Evolutionary conservation across 2,797 vertebrate genomes (phyloP).

Genomic region (Galago senegalensis): DNA sequence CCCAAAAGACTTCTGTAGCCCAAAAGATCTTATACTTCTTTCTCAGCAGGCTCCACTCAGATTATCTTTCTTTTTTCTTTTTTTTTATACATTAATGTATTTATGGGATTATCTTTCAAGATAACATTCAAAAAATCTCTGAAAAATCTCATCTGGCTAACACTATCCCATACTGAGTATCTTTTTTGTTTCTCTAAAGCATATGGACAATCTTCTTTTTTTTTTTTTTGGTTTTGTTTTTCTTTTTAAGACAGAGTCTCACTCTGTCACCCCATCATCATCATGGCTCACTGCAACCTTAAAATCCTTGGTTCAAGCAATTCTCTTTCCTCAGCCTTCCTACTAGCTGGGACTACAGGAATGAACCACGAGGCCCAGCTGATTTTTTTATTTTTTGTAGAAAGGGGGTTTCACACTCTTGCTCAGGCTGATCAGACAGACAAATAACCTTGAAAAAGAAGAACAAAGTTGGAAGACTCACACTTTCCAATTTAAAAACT

Average conservation of each 20-base stretch:
- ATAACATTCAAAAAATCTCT: neutral
- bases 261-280: neutral
- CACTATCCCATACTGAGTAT: constrained; percentile 16
- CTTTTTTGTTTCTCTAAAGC: constrained; percentile 15
- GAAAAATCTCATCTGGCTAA: constrained; percentile 54
- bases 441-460: too few species aligned
- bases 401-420: neutral
- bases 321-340: neutral
- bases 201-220: neutral
- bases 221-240: too few species aligned
- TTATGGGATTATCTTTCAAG: neutral
- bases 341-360: neutral
- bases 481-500: too few species aligned
- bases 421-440: neutral
- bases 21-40: neutral
- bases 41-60: neutral
- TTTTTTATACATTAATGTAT: too few species aligned
- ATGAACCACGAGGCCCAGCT: neutral
- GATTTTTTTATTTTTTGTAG: neutral
- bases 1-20: neutral
- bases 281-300: neutral
- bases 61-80: neutral
- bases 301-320: neutral
- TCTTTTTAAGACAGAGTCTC: neutral
- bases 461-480: too few species aligned